A percentile compares a stretch with the other conserved stretches of the same genome.
Conservation (phyloP, 2,113 vertebrate species). For the Phrynocephalus versicolor region DNA sequence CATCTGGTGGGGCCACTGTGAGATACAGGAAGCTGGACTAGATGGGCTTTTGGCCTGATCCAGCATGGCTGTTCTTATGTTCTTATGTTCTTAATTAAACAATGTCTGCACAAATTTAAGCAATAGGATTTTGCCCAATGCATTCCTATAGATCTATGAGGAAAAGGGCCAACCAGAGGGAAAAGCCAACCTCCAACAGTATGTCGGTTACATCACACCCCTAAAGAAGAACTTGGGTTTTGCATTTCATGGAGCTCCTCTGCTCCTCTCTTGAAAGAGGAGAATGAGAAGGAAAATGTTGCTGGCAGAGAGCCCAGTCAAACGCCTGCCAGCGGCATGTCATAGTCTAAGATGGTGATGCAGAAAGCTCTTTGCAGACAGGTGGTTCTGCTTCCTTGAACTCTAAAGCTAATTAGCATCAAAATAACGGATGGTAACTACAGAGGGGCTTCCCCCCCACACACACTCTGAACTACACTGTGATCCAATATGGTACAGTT, state of each 20-base stretch:
- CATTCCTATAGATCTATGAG: not conserved
- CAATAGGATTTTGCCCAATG: too few species aligned
- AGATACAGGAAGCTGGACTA: too few species aligned
- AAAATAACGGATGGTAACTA: not conserved
- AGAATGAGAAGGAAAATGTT: not conserved
- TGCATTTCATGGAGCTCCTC: not conserved
- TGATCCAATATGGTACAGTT: rapidly evolving
- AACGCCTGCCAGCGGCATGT: not conserved
- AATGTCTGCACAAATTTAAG: too few species aligned
- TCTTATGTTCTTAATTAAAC: too few species aligned
- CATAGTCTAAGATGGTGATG: not conserved
- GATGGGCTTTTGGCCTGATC: too few species aligned
- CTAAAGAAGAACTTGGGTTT: not conserved
- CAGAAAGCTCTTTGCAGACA: not conserved
- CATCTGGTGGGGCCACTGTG: too few species aligned
- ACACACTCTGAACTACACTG: not conserved
- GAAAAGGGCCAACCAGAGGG: not conserved
- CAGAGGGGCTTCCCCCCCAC: not conserved
- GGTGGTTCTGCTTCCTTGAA: not conserved
- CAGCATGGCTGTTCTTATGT: too few species aligned
- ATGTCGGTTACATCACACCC: not conserved
- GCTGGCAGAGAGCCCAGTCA: not conserved
- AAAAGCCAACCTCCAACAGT: not conserved
- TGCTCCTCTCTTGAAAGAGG: not conserved
- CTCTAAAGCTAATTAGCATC: constrained; percentile 13